Conservation (phyloP, 1,140 invertebrate species). For the Drosophila sturtevanti region DNA sequence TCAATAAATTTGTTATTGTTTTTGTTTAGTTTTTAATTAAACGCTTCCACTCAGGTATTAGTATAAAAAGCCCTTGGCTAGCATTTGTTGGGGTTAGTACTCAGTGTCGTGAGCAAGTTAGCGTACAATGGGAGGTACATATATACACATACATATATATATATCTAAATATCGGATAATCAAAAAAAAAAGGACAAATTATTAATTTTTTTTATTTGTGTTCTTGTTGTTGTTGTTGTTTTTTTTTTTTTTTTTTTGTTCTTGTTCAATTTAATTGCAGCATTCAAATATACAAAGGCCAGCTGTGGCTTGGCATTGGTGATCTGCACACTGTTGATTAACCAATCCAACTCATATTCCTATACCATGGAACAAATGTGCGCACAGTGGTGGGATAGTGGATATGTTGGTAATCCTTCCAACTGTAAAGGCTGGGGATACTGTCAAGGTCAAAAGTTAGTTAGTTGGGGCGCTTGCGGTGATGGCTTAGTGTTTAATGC, state of each 20-base stretch:
- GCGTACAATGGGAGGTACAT: constrained; percentile 7
- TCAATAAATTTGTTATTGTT: neutral
- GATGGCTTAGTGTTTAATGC: constrained; percentile 30
- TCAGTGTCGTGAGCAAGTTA: constrained; percentile 8
- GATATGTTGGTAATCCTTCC: constrained; percentile 66
- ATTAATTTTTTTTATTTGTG: neutral
- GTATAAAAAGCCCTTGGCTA: neutral
- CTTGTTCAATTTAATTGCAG: constrained; percentile 23
- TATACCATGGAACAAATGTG: constrained; percentile 68
- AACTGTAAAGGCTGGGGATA: constrained; percentile 67
- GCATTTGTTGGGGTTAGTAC: constrained; percentile 1
- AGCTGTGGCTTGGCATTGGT: constrained; percentile 25
- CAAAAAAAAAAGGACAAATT: neutral
- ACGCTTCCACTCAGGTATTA: neutral
- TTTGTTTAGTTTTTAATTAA: neutral
- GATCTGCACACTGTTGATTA: constrained; percentile 37
- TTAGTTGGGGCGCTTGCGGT: constrained; percentile 31
- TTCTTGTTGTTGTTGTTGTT: neutral
- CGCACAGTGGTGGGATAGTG: constrained; percentile 35
- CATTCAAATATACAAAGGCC: constrained; percentile 27
- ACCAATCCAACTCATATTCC: constrained; percentile 33
- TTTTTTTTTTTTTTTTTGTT: neutral
- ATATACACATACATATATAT: neutral
- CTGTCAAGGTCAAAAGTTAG: constrained; percentile 38
- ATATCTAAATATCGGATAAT: neutral